These are phyloP conservation scores for Zaprionus vittiger DNA, from an alignment of 1,140 invertebrate genomes.

Conservation along the genomic window DNA sequence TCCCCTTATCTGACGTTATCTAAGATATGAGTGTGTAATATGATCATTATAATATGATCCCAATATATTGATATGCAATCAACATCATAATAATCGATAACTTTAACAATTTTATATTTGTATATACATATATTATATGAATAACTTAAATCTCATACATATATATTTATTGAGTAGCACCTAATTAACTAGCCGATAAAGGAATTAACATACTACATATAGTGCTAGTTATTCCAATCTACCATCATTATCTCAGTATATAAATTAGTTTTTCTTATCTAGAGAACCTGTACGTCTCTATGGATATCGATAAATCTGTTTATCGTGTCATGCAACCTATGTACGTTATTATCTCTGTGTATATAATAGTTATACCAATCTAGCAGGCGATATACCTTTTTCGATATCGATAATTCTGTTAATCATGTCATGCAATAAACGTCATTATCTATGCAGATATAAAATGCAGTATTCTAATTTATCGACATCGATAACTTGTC, in stretches of 20 bases:
- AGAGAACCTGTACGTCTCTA: no score
- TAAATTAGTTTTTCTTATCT: no score
- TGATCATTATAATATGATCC: neutral
- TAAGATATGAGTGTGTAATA: neutral
- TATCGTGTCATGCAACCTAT: no score
- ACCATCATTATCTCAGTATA: no score
- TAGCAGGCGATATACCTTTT: neutral
- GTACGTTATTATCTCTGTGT: neutral
- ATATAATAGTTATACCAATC: no score
- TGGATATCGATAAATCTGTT: no score
- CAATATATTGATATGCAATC: neutral
- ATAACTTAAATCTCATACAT: neutral
- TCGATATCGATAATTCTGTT: no score
- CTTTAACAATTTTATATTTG: neutral
- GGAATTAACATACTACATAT: neutral
- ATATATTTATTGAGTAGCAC: neutral
- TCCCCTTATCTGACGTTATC: neutral
- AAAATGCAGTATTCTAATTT: no score
- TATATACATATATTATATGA: neutral
- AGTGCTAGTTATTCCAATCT: no score
- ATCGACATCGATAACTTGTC: no score
- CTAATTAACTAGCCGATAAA: neutral
- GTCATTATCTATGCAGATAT: no score
- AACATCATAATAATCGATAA: neutral
- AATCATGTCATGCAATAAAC: neutral